Evolutionary conservation across 2,888 invertebrate genomes (phyloP), one percentile per base, ranked within the genome.

Genomic region (Melanostoma mellinum): DNA sequence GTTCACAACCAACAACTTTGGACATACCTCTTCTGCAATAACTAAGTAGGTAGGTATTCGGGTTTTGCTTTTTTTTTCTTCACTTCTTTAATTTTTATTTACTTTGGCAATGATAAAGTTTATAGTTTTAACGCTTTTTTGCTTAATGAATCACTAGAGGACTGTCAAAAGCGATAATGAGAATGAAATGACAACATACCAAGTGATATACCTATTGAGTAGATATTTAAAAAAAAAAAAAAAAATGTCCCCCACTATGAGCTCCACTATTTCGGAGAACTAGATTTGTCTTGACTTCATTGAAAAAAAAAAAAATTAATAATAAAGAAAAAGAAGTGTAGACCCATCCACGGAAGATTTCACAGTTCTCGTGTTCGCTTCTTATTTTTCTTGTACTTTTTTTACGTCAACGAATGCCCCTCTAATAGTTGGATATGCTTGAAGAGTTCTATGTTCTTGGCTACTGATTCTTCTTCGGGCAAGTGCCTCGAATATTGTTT

Each of bases 21-120:
- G 32, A 82, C 82, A 82, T 82, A 82, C 82, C 82, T 73, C 4
- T 76, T 77, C 38, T 55, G n/a, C 9, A 6, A 50, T 50, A 50
- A 32, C 32, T 3, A 44, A 8, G 6, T 33, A 42, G 44, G 40
- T 60, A 33, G 9, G 20, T 46, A 46, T 46, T 10, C n/a, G 20
- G 36, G 50, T 58, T 56, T 33, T 38, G 20, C n/a, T n/a, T 55
- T 44, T 50, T 50, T 50, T 53, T 33, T 67, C 20, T 35, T 32
- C 42, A 20, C 30, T 48, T 48, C 40, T 9, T 10, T 48, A 67
- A 68, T 6, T 68, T 73, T 42, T 53, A 58, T 42, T 6, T 48
- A 55, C 38, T 55, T 73, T 61, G 46, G 40, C 55, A 40, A 53
- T 38, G 9, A 48, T 55, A 30, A 60, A 58, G 30, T 32, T 56